A percentile compares a stretch with the other conserved stretches of the same genome.
These are phyloP conservation scores for Heterotilapia buettikoferi DNA, from an alignment of 2,113 vertebrate species.

Conservation along the genomic window DNA sequence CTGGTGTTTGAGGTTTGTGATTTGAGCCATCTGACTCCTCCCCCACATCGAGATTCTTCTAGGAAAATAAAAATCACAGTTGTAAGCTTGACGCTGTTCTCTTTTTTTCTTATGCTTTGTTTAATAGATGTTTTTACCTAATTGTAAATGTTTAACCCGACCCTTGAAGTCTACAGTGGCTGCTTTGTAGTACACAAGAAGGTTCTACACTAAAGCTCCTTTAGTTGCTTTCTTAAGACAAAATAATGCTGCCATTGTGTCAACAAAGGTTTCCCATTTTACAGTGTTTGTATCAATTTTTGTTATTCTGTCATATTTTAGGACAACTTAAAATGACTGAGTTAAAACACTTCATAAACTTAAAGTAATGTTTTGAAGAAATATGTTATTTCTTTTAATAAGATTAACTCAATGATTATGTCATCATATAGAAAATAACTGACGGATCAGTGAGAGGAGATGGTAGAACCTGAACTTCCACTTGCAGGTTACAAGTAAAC, in stretches of 20 bases:
- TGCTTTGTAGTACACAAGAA: neutral
- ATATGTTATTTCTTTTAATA: neutral
- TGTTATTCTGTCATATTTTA: neutral
- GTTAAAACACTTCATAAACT: fast-evolving
- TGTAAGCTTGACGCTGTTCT: neutral
- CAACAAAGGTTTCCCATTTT: neutral
- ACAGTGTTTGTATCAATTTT: fast-evolving
- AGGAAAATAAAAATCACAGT: neutral
- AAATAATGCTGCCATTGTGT: neutral
- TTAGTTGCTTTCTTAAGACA: neutral
- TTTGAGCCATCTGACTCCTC: neutral
- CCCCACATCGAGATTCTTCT: neutral
- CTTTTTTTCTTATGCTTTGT: neutral
- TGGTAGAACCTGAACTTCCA: neutral
- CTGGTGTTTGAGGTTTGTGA: conserved; percentile 14
- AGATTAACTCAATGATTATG: neutral
- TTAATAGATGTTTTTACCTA: neutral
- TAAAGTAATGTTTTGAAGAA: neutral
- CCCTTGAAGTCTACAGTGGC: neutral
- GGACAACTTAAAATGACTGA: neutral
- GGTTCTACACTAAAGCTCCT: neutral
- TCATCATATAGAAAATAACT: neutral
- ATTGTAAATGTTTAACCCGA: neutral
- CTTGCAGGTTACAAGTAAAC: neutral
- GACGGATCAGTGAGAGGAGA: neutral